Percentiles rank a stretch among this genome's conserved stretches.
Evolutionary conservation across 2,113 vertebrate genomes (phyloP).

Genomic region (Chitala chitala): DNA sequence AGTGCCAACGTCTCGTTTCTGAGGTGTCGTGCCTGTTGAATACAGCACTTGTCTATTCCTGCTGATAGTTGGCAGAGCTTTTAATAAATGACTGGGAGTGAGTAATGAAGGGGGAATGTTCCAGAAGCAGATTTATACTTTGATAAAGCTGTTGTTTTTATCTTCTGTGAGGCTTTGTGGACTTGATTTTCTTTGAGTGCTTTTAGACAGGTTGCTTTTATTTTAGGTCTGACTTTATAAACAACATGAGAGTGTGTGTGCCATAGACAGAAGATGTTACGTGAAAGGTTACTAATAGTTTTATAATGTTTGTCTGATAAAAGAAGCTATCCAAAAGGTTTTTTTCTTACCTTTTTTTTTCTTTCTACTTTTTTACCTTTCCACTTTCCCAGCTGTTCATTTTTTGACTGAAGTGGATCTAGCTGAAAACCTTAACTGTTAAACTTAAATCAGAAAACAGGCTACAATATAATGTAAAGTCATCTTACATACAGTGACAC

Average conservation of each 20-base stretch:
- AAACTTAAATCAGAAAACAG: too few species aligned
- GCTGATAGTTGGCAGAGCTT: slow-evolving; percentile 50
- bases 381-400: too few species aligned
- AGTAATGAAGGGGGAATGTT: slow-evolving; percentile 55
- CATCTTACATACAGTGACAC: too few species aligned
- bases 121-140: slow-evolving; percentile 57
- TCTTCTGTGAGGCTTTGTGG: slow-evolving; percentile 21
- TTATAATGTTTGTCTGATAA: too few species aligned
- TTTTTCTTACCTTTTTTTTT: too few species aligned
- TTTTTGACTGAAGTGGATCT: too few species aligned
- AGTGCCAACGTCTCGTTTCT: slow-evolving; percentile 33
- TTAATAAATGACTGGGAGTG: slow-evolving; percentile 55
- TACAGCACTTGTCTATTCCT: slow-evolving; percentile 29
- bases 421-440: too few species aligned
- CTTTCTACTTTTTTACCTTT: too few species aligned
- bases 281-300: too few species aligned
- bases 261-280: not conserved
- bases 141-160: slow-evolving; percentile 55
- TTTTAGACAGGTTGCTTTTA: not conserved
- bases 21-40: slow-evolving; percentile 46
- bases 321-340: too few species aligned
- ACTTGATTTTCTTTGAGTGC: not conserved
- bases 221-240: not conserved
- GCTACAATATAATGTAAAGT: too few species aligned
- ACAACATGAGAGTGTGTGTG: not conserved